Percentiles rank a stretch among this genome's conserved stretches.
These are phyloP conservation scores for Sylvilagus bachmani DNA, from an alignment of 2,113 vertebrate species.

Conservation along the genomic window DNA sequence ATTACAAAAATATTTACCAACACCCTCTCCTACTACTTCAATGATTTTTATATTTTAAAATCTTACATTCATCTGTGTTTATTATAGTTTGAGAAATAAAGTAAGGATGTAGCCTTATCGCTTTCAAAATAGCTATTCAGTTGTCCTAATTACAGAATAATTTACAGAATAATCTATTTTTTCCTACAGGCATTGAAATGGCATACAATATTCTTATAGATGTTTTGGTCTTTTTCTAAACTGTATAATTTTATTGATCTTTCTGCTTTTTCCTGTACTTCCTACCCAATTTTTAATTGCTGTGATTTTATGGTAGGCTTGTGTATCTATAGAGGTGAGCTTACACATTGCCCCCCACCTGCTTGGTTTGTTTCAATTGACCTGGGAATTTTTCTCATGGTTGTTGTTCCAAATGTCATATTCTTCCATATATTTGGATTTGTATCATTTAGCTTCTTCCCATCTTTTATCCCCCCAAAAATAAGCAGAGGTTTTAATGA, in stretches of 20 bases:
- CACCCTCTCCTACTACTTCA: constrained; percentile 24
- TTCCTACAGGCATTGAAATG: neutral
- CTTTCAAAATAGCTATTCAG: neutral
- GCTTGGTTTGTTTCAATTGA: constrained; percentile 36
- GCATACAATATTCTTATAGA: neutral
- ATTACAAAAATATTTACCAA: constrained; percentile 17
- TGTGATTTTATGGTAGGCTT: neutral
- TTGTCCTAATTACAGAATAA: neutral
- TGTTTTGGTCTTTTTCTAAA: constrained; percentile 27
- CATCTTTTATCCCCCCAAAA: neutral
- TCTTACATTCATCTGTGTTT: neutral
- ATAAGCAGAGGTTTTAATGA: neutral
- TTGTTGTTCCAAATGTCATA: neutral
- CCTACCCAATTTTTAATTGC: neutral
- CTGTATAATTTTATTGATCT: neutral
- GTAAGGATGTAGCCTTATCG: neutral
- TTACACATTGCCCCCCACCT: neutral
- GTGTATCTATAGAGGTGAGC: neutral
- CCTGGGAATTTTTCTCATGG: neutral
- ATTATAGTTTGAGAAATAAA: constrained; percentile 34
- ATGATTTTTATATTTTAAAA: constrained; percentile 39
- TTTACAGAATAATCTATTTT: constrained; percentile 16
- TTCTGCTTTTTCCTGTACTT: constrained; percentile 44
- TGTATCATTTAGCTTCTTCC: neutral
- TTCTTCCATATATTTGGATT: constrained; percentile 31